Percentiles rank a stretch among this genome's conserved stretches.
These are phyloP conservation scores for Tachuris rubrigastra DNA, from an alignment of 2,113 vertebrate species.

Conservation along the genomic window DNA sequence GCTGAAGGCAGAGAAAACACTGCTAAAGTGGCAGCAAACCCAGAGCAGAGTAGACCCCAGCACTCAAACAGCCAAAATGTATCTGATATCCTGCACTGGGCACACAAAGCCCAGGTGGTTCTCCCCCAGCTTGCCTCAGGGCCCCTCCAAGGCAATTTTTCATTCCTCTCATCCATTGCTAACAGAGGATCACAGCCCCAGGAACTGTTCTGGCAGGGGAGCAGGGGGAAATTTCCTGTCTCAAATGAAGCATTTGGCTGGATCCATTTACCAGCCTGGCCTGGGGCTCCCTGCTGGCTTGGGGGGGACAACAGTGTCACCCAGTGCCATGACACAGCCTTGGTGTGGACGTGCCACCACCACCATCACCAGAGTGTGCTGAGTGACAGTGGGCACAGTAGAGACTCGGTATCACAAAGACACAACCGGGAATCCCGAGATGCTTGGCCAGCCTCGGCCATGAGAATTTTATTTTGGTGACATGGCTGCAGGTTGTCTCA, in stretches of 20 bases:
- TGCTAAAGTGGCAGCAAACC: not conserved
- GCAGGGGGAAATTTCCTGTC: not conserved
- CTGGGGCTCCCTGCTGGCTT: not conserved
- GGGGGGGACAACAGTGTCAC: not conserved
- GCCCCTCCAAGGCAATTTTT: not conserved
- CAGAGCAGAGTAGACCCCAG: not conserved
- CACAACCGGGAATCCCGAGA: accelerated
- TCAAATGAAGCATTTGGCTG: not conserved
- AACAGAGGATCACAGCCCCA: not conserved
- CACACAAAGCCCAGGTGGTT: not conserved
- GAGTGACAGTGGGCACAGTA: accelerated
- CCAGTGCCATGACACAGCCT: not conserved
- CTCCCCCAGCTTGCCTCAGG: accelerated
- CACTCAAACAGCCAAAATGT: accelerated
- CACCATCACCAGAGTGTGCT: accelerated
- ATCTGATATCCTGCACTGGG: not conserved
- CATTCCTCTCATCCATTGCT: not conserved
- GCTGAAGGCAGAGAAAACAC: not conserved
- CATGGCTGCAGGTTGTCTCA: not conserved
- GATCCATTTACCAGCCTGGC: not conserved
- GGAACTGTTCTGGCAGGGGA: not conserved
- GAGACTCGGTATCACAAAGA: not conserved
- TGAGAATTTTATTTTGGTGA: accelerated
- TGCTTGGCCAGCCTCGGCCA: not conserved
- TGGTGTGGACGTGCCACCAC: not conserved